Conservation (phyloP, 2,113 vertebrate species). For the Paedocypris sp. region DNA sequence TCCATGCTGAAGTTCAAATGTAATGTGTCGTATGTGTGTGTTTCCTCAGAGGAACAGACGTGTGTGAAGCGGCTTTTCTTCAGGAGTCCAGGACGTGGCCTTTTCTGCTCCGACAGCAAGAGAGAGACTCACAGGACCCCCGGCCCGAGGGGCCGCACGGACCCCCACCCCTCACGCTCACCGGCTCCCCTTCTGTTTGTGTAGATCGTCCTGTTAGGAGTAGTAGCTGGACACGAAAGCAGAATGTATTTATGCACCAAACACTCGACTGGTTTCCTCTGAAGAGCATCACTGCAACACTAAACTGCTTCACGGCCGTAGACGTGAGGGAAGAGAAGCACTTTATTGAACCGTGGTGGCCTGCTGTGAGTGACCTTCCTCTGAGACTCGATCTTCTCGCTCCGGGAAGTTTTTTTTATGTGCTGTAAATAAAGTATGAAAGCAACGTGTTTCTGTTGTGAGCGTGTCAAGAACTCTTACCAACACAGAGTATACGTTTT, state of each 20-base stretch:
- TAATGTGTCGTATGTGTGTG: too few relatives aligned
- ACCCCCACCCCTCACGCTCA: slow-evolving; percentile 33
- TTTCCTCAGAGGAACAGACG: too few relatives aligned
- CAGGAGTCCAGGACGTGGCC: too few relatives aligned
- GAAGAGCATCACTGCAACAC: slow-evolving; percentile 43
- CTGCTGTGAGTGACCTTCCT: slow-evolving; percentile 68
- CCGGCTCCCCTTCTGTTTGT: slow-evolving; percentile 14
- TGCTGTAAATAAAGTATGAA: slow-evolving; percentile 72
- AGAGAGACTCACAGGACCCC: too few relatives aligned
- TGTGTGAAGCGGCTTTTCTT: too few relatives aligned
- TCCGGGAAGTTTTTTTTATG: slow-evolving; percentile 53
- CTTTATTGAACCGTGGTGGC: slow-evolving; percentile 74
- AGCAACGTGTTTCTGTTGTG: slow-evolving; percentile 50
- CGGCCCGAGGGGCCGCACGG: too few relatives aligned
- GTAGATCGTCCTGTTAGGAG: slow-evolving; percentile 52
- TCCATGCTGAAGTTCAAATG: too few relatives aligned
- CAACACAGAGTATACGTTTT: too few relatives aligned
- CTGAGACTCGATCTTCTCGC: slow-evolving; percentile 42
- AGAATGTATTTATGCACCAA: slow-evolving; percentile 84
- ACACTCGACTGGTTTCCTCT: background rate
- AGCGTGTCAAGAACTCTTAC: too few relatives aligned
- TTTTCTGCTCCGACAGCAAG: too few relatives aligned
- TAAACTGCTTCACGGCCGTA: slow-evolving; percentile 56
- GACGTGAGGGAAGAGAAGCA: slow-evolving; percentile 66
- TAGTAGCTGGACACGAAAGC: slow-evolving; percentile 62